phyloP scores from a whole-genome alignment of 2,113 vertebrate species.

The Gallinago media region DNA sequence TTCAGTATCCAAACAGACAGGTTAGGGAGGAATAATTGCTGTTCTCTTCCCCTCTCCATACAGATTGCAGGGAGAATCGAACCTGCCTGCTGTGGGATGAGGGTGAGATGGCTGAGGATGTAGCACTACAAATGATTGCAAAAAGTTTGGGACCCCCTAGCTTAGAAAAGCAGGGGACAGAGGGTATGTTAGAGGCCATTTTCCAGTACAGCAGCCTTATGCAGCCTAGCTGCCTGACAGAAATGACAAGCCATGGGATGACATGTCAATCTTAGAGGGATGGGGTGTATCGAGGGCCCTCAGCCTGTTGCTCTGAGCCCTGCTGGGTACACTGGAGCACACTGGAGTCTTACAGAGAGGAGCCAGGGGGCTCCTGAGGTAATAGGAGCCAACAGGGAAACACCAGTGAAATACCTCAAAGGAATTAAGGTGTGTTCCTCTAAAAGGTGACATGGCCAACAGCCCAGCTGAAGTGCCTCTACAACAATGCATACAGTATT shows the following conservation, averaged over 20 bases:
- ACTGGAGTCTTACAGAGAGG: not conserved
- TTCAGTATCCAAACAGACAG: not conserved
- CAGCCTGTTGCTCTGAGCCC: not conserved
- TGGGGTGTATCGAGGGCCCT: not conserved
- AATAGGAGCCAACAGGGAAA: not conserved
- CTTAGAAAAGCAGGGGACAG: not conserved
- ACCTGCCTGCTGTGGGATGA: not conserved
- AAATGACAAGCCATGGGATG: not conserved
- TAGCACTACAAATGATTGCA: rapidly evolving
- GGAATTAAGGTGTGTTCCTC: not conserved
- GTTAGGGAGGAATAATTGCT: not conserved
- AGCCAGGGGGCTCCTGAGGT: not conserved
- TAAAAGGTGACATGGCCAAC: not conserved
- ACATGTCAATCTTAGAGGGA: not conserved
- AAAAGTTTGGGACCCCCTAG: not conserved
- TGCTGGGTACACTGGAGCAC: not conserved
- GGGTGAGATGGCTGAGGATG: not conserved
- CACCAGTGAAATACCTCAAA: not conserved
- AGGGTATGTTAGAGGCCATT: not conserved
- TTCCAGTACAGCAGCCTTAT: not conserved
- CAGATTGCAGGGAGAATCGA: not conserved
- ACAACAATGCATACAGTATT: rapidly evolving
- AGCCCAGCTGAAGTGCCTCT: not conserved
- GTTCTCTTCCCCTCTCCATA: not conserved
- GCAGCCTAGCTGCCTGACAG: not conserved